phyloP scores from a whole-genome alignment of 2,113 vertebrate species.

The Prionailurus viverrinus region DNA sequence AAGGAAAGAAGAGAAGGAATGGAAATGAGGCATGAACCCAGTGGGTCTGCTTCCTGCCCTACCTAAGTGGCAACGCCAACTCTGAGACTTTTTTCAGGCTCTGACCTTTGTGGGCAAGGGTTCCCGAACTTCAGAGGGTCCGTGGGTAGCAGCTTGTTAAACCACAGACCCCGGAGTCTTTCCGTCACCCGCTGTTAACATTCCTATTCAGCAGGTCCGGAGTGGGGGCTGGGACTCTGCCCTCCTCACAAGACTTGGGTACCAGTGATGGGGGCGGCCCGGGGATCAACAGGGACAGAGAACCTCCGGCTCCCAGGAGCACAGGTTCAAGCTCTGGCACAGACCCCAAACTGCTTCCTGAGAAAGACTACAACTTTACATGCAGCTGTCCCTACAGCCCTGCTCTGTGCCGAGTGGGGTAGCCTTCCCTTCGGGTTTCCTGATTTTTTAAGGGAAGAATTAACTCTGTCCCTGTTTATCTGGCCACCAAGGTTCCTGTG shows the following conservation, averaged over 20 bases:
- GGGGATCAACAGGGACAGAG: accelerated
- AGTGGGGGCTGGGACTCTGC: neutral
- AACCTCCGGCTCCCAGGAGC: neutral
- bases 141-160: neutral
- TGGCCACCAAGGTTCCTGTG: neutral
- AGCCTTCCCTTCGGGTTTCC: neutral
- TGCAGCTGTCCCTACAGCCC: neutral
- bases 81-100: neutral
- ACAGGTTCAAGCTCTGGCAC: neutral
- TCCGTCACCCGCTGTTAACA: accelerated
- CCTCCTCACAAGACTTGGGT: neutral
- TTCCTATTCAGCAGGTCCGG: too few relatives aligned
- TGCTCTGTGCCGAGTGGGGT: neutral
- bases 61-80: accelerated
- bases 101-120: neutral
- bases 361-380: too few relatives aligned
- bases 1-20: neutral
- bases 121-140: neutral
- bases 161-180: neutral
- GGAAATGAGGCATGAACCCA: neutral
- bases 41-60: neutral
- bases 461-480: neutral
- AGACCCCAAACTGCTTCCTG: neutral
- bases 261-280: neutral
- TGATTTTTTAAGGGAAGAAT: neutral